These are phyloP conservation scores for Lordiphosa andalusiaca DNA, from an alignment of 2,888 invertebrate genomes.

Conservation along the genomic window DNA sequence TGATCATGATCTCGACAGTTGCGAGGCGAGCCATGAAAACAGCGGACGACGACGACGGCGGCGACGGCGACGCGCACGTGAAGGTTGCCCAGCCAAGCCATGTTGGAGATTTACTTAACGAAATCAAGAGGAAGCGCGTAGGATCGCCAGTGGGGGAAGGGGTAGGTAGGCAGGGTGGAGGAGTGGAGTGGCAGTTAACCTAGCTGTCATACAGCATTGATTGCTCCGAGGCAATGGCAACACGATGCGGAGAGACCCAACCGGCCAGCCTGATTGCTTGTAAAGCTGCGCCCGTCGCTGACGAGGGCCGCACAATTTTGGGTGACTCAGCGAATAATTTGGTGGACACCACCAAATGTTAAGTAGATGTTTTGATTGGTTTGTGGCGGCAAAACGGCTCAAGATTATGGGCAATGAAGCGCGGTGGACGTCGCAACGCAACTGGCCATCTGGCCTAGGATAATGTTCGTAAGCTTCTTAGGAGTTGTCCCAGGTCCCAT, in stretches of 20 bases:
- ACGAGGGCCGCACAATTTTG: constrained; percentile 44
- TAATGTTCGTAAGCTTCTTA: constrained; percentile 42
- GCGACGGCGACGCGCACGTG: constrained; percentile 49
- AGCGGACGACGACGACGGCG: constrained; percentile 29
- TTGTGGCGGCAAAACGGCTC: constrained; percentile 42
- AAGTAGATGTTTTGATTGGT: constrained; percentile 71
- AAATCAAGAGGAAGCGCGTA: constrained; percentile 75
- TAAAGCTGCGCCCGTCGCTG: constrained; percentile 6
- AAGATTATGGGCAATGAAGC: constrained; percentile 52
- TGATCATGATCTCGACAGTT: constrained; percentile 68
- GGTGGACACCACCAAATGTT: constrained; percentile 54
- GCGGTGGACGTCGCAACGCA: constrained; percentile 13
- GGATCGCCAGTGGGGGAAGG: constrained; percentile 40
- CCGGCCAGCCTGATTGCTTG: constrained; percentile 52
- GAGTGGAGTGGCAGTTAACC: constrained; percentile 55
- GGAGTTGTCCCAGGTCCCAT: constrained; percentile 28
- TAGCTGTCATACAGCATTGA: constrained; percentile 74
- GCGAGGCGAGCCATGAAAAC: constrained; percentile 56
- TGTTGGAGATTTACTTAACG: constrained; percentile 72
- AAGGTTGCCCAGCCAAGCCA: constrained; percentile 60
- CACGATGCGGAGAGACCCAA: constrained; percentile 17
- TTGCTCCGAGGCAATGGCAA: constrained; percentile 54
- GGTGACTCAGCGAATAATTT: constrained; percentile 34
- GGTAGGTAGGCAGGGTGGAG: constrained; percentile 1
- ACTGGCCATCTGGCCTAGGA: constrained; percentile 10